Evolutionary conservation across 2,888 invertebrate genomes (phyloP).

Genomic region (Criorhina ranunculi): DNA sequence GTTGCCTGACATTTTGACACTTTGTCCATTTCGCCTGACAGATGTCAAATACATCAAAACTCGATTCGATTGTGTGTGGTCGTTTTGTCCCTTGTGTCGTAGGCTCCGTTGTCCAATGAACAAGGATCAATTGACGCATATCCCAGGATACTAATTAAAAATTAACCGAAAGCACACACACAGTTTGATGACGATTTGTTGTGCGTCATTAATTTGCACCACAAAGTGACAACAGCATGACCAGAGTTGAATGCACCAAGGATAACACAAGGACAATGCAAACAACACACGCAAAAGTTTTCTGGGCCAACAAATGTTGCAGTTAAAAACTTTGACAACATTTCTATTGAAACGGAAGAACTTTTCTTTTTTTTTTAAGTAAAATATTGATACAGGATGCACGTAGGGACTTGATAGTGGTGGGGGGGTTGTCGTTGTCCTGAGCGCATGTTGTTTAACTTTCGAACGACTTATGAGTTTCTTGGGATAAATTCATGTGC

Average conservation of each 20-base stretch:
- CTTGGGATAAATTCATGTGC: conserved; percentile 18
- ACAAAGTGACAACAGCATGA: not conserved
- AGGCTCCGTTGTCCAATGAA: not conserved
- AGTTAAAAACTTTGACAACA: conserved; percentile 50
- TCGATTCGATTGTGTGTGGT: conserved; percentile 14
- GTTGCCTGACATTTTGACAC: conserved; percentile 63
- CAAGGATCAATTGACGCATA: too few relatives aligned
- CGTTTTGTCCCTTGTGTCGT: not conserved
- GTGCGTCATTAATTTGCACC: conserved; percentile 47
- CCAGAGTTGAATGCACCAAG: conserved; percentile 27
- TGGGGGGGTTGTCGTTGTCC: not conserved
- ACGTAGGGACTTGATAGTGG: too few relatives aligned
- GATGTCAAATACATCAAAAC: conserved; percentile 66
- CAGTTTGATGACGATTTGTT: conserved; percentile 6
- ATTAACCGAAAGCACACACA: too few relatives aligned
- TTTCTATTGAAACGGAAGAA: conserved; percentile 41
- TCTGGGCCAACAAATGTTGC: conserved; percentile 42
- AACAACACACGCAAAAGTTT: too few relatives aligned
- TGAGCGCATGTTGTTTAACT: conserved; percentile 57
- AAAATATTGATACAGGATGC: conserved; percentile 69
- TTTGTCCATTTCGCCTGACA: conserved; percentile 58
- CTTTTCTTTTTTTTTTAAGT: conserved; percentile 57
- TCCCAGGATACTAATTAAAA: conserved; percentile 29
- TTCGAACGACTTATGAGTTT: conserved; percentile 58
- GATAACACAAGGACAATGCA: conserved; percentile 27